Percentiles rank a stretch among this genome's conserved stretches.
Conservation (phyloP, 2,113 vertebrate genomes). For the Xenotilapia longispinis region DNA sequence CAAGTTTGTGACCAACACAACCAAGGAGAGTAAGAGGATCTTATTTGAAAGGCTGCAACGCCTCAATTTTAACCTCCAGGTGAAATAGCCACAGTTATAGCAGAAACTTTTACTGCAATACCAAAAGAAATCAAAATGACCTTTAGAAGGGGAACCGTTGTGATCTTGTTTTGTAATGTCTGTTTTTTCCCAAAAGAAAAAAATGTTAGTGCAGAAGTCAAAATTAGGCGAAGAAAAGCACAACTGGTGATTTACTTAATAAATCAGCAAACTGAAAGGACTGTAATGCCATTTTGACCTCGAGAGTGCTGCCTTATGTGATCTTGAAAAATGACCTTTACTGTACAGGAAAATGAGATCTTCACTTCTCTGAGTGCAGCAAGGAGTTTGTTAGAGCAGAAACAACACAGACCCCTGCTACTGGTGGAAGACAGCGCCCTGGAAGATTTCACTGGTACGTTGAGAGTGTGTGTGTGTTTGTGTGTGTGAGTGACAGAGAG, state of each 20-base stretch:
- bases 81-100: slow-evolving; percentile 16
- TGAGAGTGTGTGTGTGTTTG: neutral
- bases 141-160: neutral
- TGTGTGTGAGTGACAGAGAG: neutral
- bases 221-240: neutral
- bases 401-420: slow-evolving; percentile 81
- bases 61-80: slow-evolving; percentile 83
- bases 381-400: slow-evolving; percentile 83
- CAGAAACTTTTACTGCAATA: neutral
- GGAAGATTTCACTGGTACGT: slow-evolving; percentile 85
- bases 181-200: neutral
- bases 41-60: slow-evolving; percentile 77
- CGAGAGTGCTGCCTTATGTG: neutral
- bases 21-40: slow-evolving; percentile 87
- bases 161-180: neutral
- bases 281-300: neutral
- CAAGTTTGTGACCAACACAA: slow-evolving; percentile 95
- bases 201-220: neutral
- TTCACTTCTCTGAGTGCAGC: slow-evolving; percentile 94
- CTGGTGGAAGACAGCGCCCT: slow-evolving; percentile 85
- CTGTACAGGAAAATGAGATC: slow-evolving; percentile 80
- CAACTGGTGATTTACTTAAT: neutral
- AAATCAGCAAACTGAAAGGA: neutral
- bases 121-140: neutral
- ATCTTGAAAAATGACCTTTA: neutral